phyloP scores from a whole-genome alignment of 1,140 invertebrate genomes.

The Trichoplusia ni region DNA sequence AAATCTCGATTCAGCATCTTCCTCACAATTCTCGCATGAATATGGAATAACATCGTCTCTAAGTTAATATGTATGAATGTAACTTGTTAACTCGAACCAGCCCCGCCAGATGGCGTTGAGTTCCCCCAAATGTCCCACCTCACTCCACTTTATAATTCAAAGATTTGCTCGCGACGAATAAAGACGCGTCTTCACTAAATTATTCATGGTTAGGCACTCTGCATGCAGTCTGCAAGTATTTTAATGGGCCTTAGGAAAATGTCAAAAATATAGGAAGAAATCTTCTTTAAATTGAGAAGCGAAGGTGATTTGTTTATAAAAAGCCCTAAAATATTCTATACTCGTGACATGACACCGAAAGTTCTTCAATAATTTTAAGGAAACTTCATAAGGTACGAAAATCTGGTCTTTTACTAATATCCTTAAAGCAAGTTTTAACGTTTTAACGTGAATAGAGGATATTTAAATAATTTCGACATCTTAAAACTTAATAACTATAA shows the following conservation, averaged over 20 bases:
- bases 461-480: no score
- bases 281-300: no score
- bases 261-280: no score
- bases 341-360: no score
- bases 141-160: constrained; percentile 70
- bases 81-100: constrained; percentile 56
- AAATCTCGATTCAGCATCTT: constrained; percentile 29
- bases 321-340: no score
- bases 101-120: constrained; percentile 48
- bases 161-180: constrained; percentile 65
- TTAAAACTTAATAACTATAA: no score
- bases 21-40: constrained; percentile 40
- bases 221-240: constrained; percentile 32
- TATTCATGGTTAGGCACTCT: constrained; percentile 56
- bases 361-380: no score
- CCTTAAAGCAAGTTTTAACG: no score
- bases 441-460: no score
- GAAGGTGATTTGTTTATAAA: no score
- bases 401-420: no score
- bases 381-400: no score
- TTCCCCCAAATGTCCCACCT: constrained; percentile 52
- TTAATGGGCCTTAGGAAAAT: constrained; percentile 35
- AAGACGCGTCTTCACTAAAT: constrained; percentile 62
- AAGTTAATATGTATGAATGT: constrained; percentile 67
- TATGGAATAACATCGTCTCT: constrained; percentile 47